Evolutionary conservation across 2,113 vertebrate species (phyloP), one percentile per base, ranked within the genome.

Genomic region (Meriones unguiculatus): DNA sequence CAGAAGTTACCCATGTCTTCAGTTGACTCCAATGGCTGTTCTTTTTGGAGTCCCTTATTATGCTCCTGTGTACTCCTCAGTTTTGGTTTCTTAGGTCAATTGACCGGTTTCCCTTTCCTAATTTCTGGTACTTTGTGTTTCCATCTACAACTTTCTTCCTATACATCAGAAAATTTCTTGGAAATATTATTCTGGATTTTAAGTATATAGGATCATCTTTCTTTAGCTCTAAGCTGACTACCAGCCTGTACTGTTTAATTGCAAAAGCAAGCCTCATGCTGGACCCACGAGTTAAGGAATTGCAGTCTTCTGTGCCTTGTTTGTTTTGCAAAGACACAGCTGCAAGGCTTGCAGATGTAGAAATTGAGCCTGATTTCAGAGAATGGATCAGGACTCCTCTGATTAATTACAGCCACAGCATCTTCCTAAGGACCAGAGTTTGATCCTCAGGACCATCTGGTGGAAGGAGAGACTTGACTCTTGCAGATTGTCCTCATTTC

Each of bases 121-220:
- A 52, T 24, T 50, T 89, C 32, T n/a, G 86, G 13, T 67, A n/a
- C 69, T 91, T 90, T 89, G 17, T 87, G 69, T 92, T 86, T 41
- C 73, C n/a, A 81, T 54, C 38, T 82, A n/a, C 22, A 38, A 5
- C 91, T 95, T 89, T 25, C 52, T 87, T 89, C n/a, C 30, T 77
- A 6, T 89, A 57, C 12, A 91, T 70, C 59, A 90, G 62, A 95
- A 76, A 62, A 2, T 32, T 59, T 92, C 46, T 77, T 84, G 87
- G 91, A 96, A 57, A 59, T 67, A 77, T 93, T 94, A n/a, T 32
- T 92, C 12, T n/a, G n/a, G 8, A 62, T 93, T 91, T 94, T 80
- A 65, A 93, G 86, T 32, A 87, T 15, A 84, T 67, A 96, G 67
- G n/a, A 72, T 35, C 46, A 59, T 15, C 54, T 93, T 93, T 87